phyloP scores from a whole-genome alignment of 1,140 invertebrate genomes.

The Samia ricini region DNA sequence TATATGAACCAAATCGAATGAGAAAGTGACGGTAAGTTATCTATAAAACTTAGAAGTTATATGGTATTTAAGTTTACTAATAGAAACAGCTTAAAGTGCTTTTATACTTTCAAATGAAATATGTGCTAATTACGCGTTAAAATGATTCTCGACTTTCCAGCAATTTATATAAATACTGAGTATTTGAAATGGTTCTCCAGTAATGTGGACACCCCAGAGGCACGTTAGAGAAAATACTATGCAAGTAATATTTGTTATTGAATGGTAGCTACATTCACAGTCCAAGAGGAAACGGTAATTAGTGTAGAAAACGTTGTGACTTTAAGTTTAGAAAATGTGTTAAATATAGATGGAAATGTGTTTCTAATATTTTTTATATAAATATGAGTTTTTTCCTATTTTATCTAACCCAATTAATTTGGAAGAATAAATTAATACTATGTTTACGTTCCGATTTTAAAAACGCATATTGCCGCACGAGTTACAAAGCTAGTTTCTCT shows the following conservation, averaged over 20 bases:
- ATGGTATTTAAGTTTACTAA: background rate
- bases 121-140: constrained; percentile 14
- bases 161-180: constrained; percentile 23
- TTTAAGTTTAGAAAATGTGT: background rate
- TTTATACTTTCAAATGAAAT: background rate
- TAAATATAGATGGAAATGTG: background rate
- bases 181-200: background rate
- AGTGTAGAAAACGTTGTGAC: background rate
- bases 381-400: too few relatives aligned
- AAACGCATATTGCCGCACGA: background rate
- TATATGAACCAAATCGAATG: constrained; percentile 34
- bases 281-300: background rate
- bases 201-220: background rate
- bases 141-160: constrained; percentile 28
- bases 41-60: background rate
- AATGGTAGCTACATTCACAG: background rate
- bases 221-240: background rate
- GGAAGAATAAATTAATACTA: too few relatives aligned
- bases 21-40: constrained; percentile 25
- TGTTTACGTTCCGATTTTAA: too few relatives aligned
- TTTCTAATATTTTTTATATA: too few relatives aligned
- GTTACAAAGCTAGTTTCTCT: background rate
- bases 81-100: background rate
- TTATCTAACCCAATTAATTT: too few relatives aligned
- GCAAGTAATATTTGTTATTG: background rate